Percentiles rank a stretch among this genome's conserved stretches.
phyloP scores from a whole-genome alignment of 1,140 invertebrate species.

The Zaprionus kolodkinae region DNA sequence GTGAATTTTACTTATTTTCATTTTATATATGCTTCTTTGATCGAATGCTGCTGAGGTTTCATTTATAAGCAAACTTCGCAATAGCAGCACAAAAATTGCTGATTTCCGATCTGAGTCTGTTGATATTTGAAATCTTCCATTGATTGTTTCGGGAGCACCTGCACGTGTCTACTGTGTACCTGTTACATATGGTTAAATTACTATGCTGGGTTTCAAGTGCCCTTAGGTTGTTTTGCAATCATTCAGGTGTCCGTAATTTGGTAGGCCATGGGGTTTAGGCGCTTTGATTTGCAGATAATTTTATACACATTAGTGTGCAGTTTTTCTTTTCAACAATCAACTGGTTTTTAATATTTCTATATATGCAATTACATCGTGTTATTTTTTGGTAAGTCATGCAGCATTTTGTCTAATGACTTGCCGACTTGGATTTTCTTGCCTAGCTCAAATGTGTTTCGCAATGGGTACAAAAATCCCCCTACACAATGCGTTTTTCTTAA shows the following conservation, averaged over 20 bases:
- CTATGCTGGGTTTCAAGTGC: constrained; percentile 60
- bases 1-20: constrained; percentile 40
- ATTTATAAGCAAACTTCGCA: constrained; percentile 44
- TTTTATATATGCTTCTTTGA: too few relatives aligned
- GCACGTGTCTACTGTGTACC: neutral
- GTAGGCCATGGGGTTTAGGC: constrained; percentile 55
- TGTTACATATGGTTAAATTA: constrained; percentile 44
- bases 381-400: constrained; percentile 70
- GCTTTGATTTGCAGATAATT: constrained; percentile 78
- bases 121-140: neutral
- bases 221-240: constrained; percentile 72
- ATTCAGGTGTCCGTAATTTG: constrained; percentile 42
- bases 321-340: constrained; percentile 53
- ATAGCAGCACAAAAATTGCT: constrained; percentile 30
- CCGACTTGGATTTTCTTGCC: constrained; percentile 57
- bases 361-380: constrained; percentile 37
- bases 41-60: constrained; percentile 17
- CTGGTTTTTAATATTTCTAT: constrained; percentile 65
- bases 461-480: constrained; percentile 39
- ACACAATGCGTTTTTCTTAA: constrained; percentile 14
- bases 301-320: constrained; percentile 76
- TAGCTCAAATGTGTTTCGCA: constrained; percentile 43
- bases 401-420: constrained; percentile 78
- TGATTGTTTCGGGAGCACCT: neutral
- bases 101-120: constrained; percentile 18